These are phyloP conservation scores for Saturnia pavonia DNA, from an alignment of 2,888 invertebrate genomes.

Conservation along the genomic window DNA sequence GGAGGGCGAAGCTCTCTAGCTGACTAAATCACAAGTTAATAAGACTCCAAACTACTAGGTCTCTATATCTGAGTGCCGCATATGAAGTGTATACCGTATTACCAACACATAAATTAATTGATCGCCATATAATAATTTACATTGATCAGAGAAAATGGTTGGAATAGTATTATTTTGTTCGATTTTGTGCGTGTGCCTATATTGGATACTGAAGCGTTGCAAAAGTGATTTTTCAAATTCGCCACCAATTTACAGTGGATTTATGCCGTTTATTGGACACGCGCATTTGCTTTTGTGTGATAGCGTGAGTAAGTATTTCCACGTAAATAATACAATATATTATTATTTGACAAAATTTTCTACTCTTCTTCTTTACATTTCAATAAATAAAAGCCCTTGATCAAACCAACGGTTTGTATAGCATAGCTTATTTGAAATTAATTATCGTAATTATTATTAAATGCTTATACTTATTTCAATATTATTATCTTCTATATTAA, in stretches of 20 bases:
- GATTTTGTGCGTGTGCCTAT: neutral
- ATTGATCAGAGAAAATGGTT: neutral
- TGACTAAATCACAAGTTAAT: neutral
- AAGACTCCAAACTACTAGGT: neutral
- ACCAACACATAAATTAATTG: neutral
- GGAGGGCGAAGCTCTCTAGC: neutral
- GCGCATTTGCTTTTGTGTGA: neutral
- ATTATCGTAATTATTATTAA: no score
- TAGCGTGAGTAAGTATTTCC: neutral
- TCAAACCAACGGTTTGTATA: no score
- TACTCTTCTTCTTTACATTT: neutral
- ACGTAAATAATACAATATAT: neutral
- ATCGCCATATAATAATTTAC: neutral
- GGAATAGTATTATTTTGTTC: neutral
- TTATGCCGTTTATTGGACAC: neutral
- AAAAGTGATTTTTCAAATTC: neutral
- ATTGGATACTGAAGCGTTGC: neutral
- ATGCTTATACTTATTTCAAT: no score
- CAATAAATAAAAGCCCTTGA: no score
- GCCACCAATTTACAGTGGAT: conserved; percentile 1
- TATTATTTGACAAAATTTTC: neutral
- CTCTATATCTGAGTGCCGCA: neutral
- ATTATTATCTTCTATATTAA: no score
- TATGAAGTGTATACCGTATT: neutral
- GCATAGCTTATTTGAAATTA: no score